Percentiles rank a stretch among this genome's conserved stretches.
phyloP scores from a whole-genome alignment of 1,140 invertebrate species.

The Acromyrmex heyeri region DNA sequence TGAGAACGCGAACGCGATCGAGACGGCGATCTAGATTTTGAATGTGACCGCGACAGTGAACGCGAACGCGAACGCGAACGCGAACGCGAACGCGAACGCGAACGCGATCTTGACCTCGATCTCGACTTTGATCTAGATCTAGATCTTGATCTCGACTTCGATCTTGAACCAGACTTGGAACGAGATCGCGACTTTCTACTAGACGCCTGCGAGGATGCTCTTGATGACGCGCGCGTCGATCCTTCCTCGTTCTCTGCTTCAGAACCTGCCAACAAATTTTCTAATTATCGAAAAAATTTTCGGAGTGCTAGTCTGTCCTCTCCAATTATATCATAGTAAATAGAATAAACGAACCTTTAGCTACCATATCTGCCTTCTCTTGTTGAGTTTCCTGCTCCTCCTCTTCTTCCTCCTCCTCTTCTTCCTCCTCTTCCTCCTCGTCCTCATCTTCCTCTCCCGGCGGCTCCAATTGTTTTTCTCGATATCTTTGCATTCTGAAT shows the following conservation, averaged over 20 bases:
- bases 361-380: conserved; percentile 77
- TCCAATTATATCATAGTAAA: too few species aligned
- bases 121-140: background rate
- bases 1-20: conserved; percentile 77
- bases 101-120: background rate
- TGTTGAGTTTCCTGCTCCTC: conserved; percentile 79
- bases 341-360: background rate
- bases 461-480: conserved; percentile 96
- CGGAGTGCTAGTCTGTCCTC: background rate
- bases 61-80: background rate
- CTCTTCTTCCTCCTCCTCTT: conserved; percentile 83
- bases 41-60: conserved; percentile 76
- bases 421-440: conserved; percentile 85
- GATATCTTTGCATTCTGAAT: conserved; percentile 94
- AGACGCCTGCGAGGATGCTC: conserved; percentile 78
- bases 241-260: conserved; percentile 75
- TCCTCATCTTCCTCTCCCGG: conserved; percentile 93
- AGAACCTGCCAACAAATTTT: conserved; percentile 69
- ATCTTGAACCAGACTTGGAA: conserved; percentile 78
- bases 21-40: conserved; percentile 75
- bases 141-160: background rate
- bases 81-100: conserved; percentile 45
- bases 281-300: background rate
- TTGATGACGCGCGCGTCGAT: conserved; percentile 78
- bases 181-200: conserved; percentile 80